A percentile compares a stretch with the other conserved stretches of the same genome.
Conservation (phyloP, 2,888 invertebrate species). For the Argynnis bischoffii region DNA sequence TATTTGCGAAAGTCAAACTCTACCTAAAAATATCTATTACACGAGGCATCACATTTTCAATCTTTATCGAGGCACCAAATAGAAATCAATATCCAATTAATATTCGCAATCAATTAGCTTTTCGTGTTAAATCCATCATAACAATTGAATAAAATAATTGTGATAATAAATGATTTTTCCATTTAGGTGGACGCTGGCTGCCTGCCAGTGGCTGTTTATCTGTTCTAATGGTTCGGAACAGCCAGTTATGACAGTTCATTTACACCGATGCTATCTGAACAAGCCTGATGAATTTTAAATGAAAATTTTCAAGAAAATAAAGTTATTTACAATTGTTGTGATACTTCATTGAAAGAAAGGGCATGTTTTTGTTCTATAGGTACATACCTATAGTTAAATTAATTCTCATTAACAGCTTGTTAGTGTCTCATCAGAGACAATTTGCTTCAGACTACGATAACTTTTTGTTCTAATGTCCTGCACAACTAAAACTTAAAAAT, state of each 20-base stretch:
- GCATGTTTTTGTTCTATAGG: not conserved
- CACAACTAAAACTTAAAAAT: too few species aligned
- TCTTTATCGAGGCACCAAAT: not conserved
- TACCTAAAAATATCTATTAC: not conserved
- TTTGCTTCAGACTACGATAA: too few species aligned
- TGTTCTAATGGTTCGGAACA: slow-evolving; percentile 60
- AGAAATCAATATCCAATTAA: slow-evolving; percentile 22
- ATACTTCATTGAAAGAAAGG: slow-evolving; percentile 7
- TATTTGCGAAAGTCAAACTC: too few species aligned
- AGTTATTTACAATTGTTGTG: slow-evolving; percentile 9
- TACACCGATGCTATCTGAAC: slow-evolving; percentile 44
- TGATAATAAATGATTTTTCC: slow-evolving; percentile 41
- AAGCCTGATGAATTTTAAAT: slow-evolving; percentile 35
- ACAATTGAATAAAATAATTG: slow-evolving; percentile 36
- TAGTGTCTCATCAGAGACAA: too few species aligned
- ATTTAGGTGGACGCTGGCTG: slow-evolving; percentile 36
- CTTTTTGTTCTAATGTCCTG: too few species aligned
- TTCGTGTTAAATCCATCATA: slow-evolving; percentile 29
- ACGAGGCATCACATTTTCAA: not conserved
- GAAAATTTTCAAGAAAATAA: slow-evolving; percentile 29
- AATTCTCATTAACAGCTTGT: not conserved
- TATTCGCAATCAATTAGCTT: slow-evolving; percentile 31
- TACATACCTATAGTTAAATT: not conserved
- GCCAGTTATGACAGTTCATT: slow-evolving; percentile 64
- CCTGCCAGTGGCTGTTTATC: slow-evolving; percentile 42